phyloP scores from a whole-genome alignment of 2,888 invertebrate species.

The Eilema sororculum region DNA sequence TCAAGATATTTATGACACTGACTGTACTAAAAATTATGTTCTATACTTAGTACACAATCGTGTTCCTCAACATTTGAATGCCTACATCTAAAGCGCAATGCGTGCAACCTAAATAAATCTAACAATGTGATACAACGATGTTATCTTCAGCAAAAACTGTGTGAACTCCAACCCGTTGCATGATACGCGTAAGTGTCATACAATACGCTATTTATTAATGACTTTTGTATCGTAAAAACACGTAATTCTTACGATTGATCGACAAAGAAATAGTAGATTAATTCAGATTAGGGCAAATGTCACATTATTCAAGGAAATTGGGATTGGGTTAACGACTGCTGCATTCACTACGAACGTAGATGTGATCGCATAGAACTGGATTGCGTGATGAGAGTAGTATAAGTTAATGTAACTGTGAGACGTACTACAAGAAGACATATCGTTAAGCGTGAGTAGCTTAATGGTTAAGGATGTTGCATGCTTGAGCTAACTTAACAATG shows the following conservation, averaged over 20 bases:
- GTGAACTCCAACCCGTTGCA: conserved; percentile 30
- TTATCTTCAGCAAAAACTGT: conserved; percentile 41
- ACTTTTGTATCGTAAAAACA: conserved; percentile 23
- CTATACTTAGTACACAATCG: neutral
- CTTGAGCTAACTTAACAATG: too few species aligned
- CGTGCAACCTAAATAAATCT: conserved; percentile 24
- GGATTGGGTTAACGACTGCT: conserved; percentile 1
- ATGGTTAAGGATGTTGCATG: too few species aligned
- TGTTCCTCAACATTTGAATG: conserved; percentile 18
- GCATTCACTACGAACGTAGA: neutral
- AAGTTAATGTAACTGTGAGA: too few species aligned
- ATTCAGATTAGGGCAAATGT: conserved; percentile 10
- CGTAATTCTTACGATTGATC: conserved; percentile 6
- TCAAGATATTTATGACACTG: too few species aligned
- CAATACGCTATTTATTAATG: conserved; percentile 39
- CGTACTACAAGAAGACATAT: too few species aligned
- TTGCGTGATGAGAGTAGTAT: too few species aligned
- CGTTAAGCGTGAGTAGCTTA: too few species aligned
- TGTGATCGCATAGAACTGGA: neutral
- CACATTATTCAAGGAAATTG: neutral
- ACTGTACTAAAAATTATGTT: neutral
- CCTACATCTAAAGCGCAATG: conserved; percentile 7
- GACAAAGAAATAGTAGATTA: neutral
- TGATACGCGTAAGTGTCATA: conserved; percentile 36
- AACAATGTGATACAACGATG: conserved; percentile 30